Evolutionary conservation across 2,888 invertebrate species (phyloP), one percentile per base, ranked within the genome.

Genomic region (Caenorhabditis auriculariae): DNA sequence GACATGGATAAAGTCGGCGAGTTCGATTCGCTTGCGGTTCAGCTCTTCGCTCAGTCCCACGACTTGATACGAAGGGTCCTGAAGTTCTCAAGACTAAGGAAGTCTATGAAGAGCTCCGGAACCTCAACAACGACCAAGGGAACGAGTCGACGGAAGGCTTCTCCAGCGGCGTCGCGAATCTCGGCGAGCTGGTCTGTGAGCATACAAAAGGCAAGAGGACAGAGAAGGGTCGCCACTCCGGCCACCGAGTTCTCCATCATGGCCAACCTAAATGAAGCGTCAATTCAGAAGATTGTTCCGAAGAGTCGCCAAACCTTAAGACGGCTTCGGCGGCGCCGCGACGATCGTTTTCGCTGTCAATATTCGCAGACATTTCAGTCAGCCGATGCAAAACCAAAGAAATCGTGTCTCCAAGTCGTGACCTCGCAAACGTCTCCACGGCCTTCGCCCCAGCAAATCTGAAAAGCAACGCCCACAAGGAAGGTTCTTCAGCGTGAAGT

Each of bases 121-220:
- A 74, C 75, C 54, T 75, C 78, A 21, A 80, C 42, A 0, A 74
- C 66, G 5, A 80, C 57, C 3, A 80, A 58, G 6, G 76, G 70
- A 19, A 80, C 70, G 17, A 80, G 48, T 9, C 68, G 53, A 17
- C 80, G 39, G 54, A 80, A 80, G 15, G 77, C 70, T 43, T 66
- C 58, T 15, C 76, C 73, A 12, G 80, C 78, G 4, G 74, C 60
- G 15, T 73, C 72, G 4, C 80, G 63, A 26, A 80, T 54, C 24
- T 60, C 49, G 21, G 66, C 68, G 24, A 67, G 51, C 42, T 60
- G 55, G 62, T 79, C 79, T 15, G 72, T 66, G 28, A 79, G 58
- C 23, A 70, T 54, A 21, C 61, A 60, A 28, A 80, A 76, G 6
- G 75, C 74, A 17, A 71, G 27, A 2, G 80, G 79, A 21, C 76